Base-by-base conservation (phyloP, 2,888 invertebrate genomes). In the Acronicta psi region DNA sequence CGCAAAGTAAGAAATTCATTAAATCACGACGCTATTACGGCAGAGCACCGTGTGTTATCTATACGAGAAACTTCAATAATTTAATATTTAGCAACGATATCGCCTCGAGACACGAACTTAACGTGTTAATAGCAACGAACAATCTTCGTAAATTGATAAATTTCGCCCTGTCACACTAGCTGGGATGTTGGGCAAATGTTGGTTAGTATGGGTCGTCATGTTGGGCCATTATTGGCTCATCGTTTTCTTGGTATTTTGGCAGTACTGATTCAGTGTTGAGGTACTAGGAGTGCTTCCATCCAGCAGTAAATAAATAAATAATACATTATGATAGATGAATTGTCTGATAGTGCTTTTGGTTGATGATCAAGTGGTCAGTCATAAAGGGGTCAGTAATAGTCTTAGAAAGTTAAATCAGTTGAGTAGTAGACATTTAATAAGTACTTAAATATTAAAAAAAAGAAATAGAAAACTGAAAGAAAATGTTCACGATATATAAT, bases 71-170 rank as follows among this genome's bases (percentile, higher is more conserved):
- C 83, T 69, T 66, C 83, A 82, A 90, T 90, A 87, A 90, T 87
- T 90, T 91, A 86, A 88, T 85, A 87, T 90, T 89, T 86, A 88
- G 85, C 84, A 87, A 85, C 83, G 68, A 81, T 77, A 75, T 74
- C 77, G 71, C 76, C 65, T 69, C 78, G 56, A 79, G 79, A 84
- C 83, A 83, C 84, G 84, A 86, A 82, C 67, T 75, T 86, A 89
- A 92, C 89, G 88, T 91, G 91, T 91, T 91, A 91, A 91, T 91
- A 90, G 77, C 88, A 88, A 81, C 81, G 85, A 86, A 87, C 90
- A 88, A 88, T 89, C 88, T 89, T 88, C 83, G 81, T 85, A 90
- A 91, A 91, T 90, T 91, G 89, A 91, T 92, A 91, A 91, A 90
- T 91, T 90, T 86, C 81, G 80, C 71, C 84, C 86, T 88, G 86